These are phyloP conservation scores for Euborellia annulipes DNA, from an alignment of 1,140 invertebrate species.

Conservation along the genomic window DNA sequence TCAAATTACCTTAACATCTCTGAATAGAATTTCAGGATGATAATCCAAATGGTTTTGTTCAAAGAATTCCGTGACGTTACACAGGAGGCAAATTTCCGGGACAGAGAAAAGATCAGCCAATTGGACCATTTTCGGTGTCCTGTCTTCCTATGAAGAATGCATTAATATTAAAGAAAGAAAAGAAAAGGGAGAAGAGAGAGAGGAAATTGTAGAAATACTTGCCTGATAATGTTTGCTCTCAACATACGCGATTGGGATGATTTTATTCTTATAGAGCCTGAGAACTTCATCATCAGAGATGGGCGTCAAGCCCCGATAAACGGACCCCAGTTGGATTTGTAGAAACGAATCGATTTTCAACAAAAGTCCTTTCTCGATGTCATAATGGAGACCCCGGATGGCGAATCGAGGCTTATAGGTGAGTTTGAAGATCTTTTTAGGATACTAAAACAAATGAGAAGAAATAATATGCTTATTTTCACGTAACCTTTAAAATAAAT, in stretches of 20 bases:
- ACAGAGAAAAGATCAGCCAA: constrained; percentile 93
- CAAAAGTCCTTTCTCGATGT: constrained; percentile 87
- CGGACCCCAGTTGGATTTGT: constrained; percentile 88
- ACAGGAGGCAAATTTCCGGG: constrained; percentile 85
- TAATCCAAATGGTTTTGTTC: constrained; percentile 78
- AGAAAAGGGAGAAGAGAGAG: too few relatives aligned
- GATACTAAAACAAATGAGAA: constrained; percentile 76
- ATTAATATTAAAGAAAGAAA: constrained; percentile 7
- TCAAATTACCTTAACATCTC: constrained; percentile 73
- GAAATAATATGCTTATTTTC: too few relatives aligned
- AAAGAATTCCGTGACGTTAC: constrained; percentile 89
- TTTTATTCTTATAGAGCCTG: constrained; percentile 68
- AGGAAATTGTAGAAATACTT: too few relatives aligned
- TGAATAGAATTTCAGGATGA: constrained; percentile 88
- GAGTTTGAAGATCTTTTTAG: constrained; percentile 60
- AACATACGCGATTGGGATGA: constrained; percentile 67
- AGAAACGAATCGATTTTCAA: constrained; percentile 92
- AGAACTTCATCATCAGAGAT: constrained; percentile 75
- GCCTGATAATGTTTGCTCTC: constrained; percentile 27
- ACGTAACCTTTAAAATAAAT: too few relatives aligned
- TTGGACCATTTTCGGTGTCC: constrained; percentile 76
- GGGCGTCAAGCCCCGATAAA: constrained; percentile 73
- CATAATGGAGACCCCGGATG: constrained; percentile 87
- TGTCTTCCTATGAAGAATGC: constrained; percentile 36
- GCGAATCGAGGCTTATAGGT: constrained; percentile 83